Base-by-base conservation (phyloP, 2,113 vertebrate genomes). In the Bolborhynchus lineola region DNA sequence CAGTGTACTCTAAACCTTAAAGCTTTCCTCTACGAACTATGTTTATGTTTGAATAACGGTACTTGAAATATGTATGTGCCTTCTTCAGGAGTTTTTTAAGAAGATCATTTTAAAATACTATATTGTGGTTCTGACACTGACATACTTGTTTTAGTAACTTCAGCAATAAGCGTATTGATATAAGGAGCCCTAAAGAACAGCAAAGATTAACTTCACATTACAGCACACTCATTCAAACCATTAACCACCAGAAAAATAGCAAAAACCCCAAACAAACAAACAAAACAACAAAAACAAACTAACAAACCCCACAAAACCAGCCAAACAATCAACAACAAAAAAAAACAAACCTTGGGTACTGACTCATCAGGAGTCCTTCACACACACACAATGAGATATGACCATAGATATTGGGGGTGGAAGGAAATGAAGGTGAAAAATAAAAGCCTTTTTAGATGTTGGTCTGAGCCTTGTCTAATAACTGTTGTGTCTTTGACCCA, bases 401-500 rank as follows among this genome's bases (percentile, higher is more conserved):
- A 52, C 59, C 49, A 77, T 4, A 62, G n/a, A 67, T 63, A 91
- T 67, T 90, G 81, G 53, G 62, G n/a, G 9, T 53, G 6, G n/a
- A 8, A 68, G 52, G 16, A 67, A 59, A 14, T 4, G 28, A 78
- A 86, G 44, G 17, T 69, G 72, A 88, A 95, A 96, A 96, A 81
- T n/a, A 93, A 90, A 94, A 94, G 33, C 31, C 33, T 82, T 94
- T 93, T 88, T 82, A 86, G 79, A 8, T 63, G n/a, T 72, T 91
- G 19, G 19, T 42, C 64, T 82, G 77, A 88, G 90, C 74, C 68
- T 94, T 19, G 9, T 12, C 25, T 68, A 78, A 13, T 60, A 78
- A 33, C 35, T 53, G 6, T 42, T 50, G 42, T 62, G 31, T 65
- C 39, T 82, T 13, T 82, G 86, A 68, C n/a, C 47, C 83, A 59